These are phyloP conservation scores for Biston betularia DNA, from an alignment of 2,888 invertebrate species.

Conservation along the genomic window DNA sequence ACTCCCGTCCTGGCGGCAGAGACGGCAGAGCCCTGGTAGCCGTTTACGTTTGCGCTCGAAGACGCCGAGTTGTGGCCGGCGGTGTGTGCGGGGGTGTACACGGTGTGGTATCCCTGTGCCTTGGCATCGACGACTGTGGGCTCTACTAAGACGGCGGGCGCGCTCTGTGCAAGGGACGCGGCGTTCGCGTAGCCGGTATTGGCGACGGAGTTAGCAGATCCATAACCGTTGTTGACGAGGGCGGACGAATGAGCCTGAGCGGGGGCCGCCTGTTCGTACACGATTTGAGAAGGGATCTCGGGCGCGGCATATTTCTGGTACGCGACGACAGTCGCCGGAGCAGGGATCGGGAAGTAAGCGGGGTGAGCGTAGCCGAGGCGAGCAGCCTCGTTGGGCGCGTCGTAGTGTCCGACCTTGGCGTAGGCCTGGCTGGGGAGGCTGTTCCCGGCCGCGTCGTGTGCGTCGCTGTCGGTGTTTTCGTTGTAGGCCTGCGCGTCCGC, in stretches of 20 bases:
- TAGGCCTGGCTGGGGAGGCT: constrained; percentile 61
- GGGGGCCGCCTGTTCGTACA: constrained; percentile 46
- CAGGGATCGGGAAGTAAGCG: constrained; percentile 67
- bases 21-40: constrained; percentile 54
- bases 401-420: constrained; percentile 61
- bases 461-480: constrained; percentile 49
- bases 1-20: constrained; percentile 56
- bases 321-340: constrained; percentile 68
- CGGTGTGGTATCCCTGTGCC: constrained; percentile 33
- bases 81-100: constrained; percentile 58
- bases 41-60: constrained; percentile 65
- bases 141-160: constrained; percentile 40
- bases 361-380: constrained; percentile 47
- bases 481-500: constrained; percentile 64
- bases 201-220: constrained; percentile 63
- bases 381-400: constrained; percentile 42
- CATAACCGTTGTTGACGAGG: constrained; percentile 57
- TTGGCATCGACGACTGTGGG: constrained; percentile 42
- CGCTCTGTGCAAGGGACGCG: constrained; percentile 63
- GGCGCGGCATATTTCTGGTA: constrained; percentile 70
- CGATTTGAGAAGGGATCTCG: constrained; percentile 48
- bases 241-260: constrained; percentile 67
- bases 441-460: constrained; percentile 54
- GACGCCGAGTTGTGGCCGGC: constrained; percentile 56
- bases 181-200: constrained; percentile 64